Evolutionary conservation across 2,888 invertebrate genomes (phyloP), one percentile per base, ranked within the genome.

Genomic region (Callosobruchus maculatus): DNA sequence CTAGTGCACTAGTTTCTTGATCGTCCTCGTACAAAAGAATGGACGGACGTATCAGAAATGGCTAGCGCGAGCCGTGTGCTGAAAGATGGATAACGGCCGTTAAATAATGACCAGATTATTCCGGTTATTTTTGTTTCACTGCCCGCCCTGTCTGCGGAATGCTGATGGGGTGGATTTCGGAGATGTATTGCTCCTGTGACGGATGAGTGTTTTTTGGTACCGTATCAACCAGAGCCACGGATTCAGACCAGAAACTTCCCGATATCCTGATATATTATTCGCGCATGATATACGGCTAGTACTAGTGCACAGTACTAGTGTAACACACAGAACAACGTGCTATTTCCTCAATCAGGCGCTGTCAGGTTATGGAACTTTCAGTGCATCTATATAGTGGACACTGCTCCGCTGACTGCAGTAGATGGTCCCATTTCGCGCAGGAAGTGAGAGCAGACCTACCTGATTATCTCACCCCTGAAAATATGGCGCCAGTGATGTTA

Each of bases 71-170:
- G 49, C 13, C 49, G 13, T 49, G 49, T 49, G 77, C 72, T 74
- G 70, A 76, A 82, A 82, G 81, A 81, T 78, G 79, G 80, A 81
- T 82, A 75, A 79, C 78, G 75, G 78, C 80, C 77, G 79, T 81
- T 81, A 81, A 81, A 81, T 80, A 82, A 81, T 82, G 79, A 80
- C 80, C 77, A 77, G 79, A 79, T 81, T 80, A 80, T 76, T 78
- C 77, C 74, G 49, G 49, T 49, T 49, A 49, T 49, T 49, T 49
- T 49, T 49, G 49, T 49, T 13, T 49, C 49, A 49, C 49, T 49
- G 49, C 49, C 49, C 49, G 18, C 18, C 49, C 49, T 49, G 49
- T 18, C 49, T 49, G 49, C 49, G 49, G 49, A 49, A 49, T 49
- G 49, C 49, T 49, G 49, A 49, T 49, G 49, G 49, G 49, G 49